Base-by-base conservation (phyloP, 30 jellyfish, hydroid and myxozoan species). In the Pseudorhiza aurosa region DNA sequence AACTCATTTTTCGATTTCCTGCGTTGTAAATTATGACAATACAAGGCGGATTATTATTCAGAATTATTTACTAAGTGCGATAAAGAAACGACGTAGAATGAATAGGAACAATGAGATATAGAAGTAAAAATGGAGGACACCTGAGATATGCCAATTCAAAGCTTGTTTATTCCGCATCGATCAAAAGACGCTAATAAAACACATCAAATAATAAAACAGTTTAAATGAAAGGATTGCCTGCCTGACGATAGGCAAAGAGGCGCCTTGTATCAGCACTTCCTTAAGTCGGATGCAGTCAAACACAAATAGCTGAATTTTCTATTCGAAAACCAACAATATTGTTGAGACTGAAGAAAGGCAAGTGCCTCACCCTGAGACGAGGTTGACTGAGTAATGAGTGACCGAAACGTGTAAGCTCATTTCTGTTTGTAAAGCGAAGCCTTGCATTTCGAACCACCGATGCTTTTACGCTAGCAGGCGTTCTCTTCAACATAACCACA, bases 41-140 rank as follows among this genome's bases (percentile, higher is more conserved):
- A 56, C 62, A 53, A 32, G 58, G 25, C 51, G 75, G 86, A 73
- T 73, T 73, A 73, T 50, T 64, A 73, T 51, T 73, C 86, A 73
- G 74, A 51, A 45, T 65, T 73, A 55, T 73, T 73, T 73, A 57
- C 86, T 15, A 56, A 35, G 75, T 31, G 64, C 24, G 35, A 73
- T 53, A 55, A 50, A 56, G 55, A 33, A 53, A 55, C 32, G 44
- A 26, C 46, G 14, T 73, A 15, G 26, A 4, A 19, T 19, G 39
- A 59, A 64, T n/a, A 17, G 77, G 58, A 64, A 64, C 25, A 42
- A 30, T 64, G 31, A 35, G 58, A 31, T 42, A 42, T 22, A 64
- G 77, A 64, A 64, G 25, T 22, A 32, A 64, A 39, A 30, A 37
- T 53, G 14, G 31, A 29, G 26, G 77, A 21, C 77, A 64, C 77